Evolutionary conservation across 2,113 vertebrate genomes (phyloP).

Genomic region (Paralichthys olivaceus): DNA sequence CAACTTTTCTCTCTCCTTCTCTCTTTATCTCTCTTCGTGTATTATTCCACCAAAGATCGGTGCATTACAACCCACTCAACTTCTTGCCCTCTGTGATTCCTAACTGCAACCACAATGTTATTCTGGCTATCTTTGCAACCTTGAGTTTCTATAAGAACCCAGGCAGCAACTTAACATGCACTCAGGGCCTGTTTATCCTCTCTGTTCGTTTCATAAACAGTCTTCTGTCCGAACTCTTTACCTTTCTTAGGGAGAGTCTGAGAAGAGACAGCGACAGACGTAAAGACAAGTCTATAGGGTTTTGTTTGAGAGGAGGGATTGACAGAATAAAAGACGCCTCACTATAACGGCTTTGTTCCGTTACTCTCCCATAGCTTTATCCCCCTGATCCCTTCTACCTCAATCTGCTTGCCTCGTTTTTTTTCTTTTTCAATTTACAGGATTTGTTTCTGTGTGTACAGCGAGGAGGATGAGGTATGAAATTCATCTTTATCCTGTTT

Average conservation of each 20-base stretch:
- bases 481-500: slow-evolving; percentile 83
- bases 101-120: slow-evolving; percentile 33
- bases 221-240: slow-evolving; percentile 34
- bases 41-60: slow-evolving; percentile 48
- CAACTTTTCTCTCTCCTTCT: slow-evolving; percentile 37
- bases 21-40: slow-evolving; percentile 43
- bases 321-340: slow-evolving; percentile 64
- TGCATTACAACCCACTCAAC: slow-evolving; percentile 59
- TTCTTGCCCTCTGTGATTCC: slow-evolving; percentile 43
- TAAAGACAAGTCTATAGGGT: slow-evolving; percentile 42
- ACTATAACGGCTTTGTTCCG: slow-evolving; percentile 51
- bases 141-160: slow-evolving; percentile 44
- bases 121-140: slow-evolving; percentile 54
- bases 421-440: slow-evolving; percentile 79
- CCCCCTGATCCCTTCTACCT: slow-evolving; percentile 71
- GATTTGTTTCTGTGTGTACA: slow-evolving; percentile 76
- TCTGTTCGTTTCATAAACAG: slow-evolving; percentile 39
- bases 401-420: slow-evolving; percentile 54
- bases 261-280: slow-evolving; percentile 30
- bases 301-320: slow-evolving; percentile 60
- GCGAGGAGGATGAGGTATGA: slow-evolving; percentile 79
- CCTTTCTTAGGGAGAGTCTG: slow-evolving; percentile 39
- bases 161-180: slow-evolving; percentile 44
- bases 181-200: slow-evolving; percentile 44
- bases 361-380: slow-evolving; percentile 66